phyloP scores from a whole-genome alignment of 2,888 invertebrate genomes.

The Mellilla xanthometata region DNA sequence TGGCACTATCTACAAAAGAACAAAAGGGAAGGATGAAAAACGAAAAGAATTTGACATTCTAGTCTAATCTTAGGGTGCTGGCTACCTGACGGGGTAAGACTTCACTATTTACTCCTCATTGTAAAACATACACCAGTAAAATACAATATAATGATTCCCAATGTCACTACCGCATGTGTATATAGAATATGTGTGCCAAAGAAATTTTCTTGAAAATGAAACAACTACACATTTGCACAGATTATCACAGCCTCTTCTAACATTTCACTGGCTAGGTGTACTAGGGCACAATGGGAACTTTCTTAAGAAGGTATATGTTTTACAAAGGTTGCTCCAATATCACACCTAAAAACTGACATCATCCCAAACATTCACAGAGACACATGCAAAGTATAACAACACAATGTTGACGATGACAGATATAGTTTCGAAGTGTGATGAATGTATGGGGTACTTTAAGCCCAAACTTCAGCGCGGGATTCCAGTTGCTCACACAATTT shows the following conservation, averaged over 20 bases:
- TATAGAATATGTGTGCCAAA: too few relatives aligned
- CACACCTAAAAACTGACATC: slow-evolving; percentile 42
- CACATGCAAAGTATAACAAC: background rate
- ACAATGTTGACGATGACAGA: slow-evolving; percentile 1
- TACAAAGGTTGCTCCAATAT: slow-evolving; percentile 9
- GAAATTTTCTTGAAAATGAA: too few relatives aligned
- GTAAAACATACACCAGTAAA: too few relatives aligned
- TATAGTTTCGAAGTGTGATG: slow-evolving; percentile 47
- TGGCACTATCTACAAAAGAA: slow-evolving; percentile 91
- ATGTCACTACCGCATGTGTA: too few relatives aligned
- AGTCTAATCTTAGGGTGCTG: slow-evolving; percentile 39
- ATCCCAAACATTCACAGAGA: slow-evolving; percentile 1
- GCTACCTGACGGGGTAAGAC: slow-evolving; percentile 40
- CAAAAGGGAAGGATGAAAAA: slow-evolving; percentile 60
- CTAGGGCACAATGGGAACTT: too few relatives aligned
- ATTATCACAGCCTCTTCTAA: too few relatives aligned
- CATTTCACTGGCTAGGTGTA: too few relatives aligned
- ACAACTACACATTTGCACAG: too few relatives aligned
- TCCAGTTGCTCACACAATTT: too few relatives aligned
- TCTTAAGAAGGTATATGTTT: too few relatives aligned
- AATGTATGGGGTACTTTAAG: background rate
- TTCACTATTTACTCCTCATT: background rate
- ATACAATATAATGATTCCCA: too few relatives aligned
- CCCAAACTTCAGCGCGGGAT: too few relatives aligned
- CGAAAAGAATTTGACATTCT: slow-evolving; percentile 52